Evolutionary conservation across 2,888 invertebrate genomes (phyloP).

Genomic region (Lypha dubia): DNA sequence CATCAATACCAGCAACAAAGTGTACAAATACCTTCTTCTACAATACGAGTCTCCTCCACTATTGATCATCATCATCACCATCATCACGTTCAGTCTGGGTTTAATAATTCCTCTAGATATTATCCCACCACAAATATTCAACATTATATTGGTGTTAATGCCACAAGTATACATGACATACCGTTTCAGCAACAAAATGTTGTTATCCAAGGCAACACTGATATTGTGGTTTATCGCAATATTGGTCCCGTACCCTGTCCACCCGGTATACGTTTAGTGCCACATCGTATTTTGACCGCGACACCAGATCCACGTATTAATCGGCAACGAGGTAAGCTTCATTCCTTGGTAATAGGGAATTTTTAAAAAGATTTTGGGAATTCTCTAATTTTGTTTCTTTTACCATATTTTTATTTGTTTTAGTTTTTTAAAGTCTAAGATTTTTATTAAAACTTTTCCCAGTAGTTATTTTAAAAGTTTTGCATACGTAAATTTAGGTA

Average conservation of each 20-base stretch:
- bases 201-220: conserved; percentile 81
- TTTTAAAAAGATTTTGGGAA: not conserved
- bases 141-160: conserved; percentile 65
- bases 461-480: not conserved
- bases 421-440: not conserved
- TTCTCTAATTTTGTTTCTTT: not conserved
- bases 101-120: conserved; percentile 44
- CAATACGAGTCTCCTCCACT: conserved; percentile 72
- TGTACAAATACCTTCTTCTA: conserved; percentile 72
- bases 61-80: conserved; percentile 71
- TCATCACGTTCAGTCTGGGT: conserved; percentile 54
- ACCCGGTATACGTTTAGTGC: conserved; percentile 80
- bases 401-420: not conserved
- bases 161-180: conserved; percentile 61
- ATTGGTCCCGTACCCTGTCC: conserved; percentile 80
- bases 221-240: conserved; percentile 81
- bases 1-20: conserved; percentile 73
- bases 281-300: conserved; percentile 80
- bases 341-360: not conserved
- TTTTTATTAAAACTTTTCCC: not conserved
- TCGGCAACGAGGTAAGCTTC: conserved; percentile 80
- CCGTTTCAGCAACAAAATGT: conserved; percentile 77
- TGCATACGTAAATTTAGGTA: not conserved
- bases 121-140: conserved; percentile 65
- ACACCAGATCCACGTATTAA: conserved; percentile 77